Conservation (phyloP, 2,888 invertebrate genomes). For the Fragum whitleyi region DNA sequence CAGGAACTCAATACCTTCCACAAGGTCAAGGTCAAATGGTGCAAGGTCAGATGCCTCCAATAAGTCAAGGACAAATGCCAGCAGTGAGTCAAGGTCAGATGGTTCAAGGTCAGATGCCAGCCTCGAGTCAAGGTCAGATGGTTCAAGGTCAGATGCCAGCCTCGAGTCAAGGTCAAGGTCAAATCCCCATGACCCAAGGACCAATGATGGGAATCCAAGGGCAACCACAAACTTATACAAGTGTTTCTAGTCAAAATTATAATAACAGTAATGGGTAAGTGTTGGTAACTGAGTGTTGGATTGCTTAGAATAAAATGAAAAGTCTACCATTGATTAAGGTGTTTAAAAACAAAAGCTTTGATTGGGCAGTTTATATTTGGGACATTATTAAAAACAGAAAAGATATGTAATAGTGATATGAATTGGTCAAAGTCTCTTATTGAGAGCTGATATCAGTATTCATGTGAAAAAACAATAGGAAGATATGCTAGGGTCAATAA, state of each 20-base stretch:
- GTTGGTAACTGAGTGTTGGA: no score
- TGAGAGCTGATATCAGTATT: no score
- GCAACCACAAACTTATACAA: constrained; percentile 57
- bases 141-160: constrained; percentile 66
- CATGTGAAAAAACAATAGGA: no score
- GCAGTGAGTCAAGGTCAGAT: constrained; percentile 60
- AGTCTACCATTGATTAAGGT: no score
- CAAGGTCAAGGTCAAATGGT: constrained; percentile 57
- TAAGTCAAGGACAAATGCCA: constrained; percentile 64
- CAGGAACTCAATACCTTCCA: constrained; percentile 65
- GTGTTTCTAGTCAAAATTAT: constrained; percentile 62
- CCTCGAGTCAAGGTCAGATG: constrained; percentile 55
- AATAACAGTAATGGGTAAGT: constrained; percentile 44
- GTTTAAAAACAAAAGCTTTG: no score
- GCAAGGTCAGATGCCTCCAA: constrained; percentile 66
- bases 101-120: constrained; percentile 65
- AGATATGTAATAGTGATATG: no score
- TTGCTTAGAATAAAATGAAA: no score
- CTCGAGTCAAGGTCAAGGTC: constrained; percentile 55
- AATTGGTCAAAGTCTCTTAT: no score
- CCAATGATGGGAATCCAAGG: constrained; percentile 43
- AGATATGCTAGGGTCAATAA: no score
- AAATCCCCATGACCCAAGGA: constrained; percentile 44
- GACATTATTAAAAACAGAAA: no score
- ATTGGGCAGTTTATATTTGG: no score